Evolutionary conservation across 1,140 invertebrate genomes (phyloP), one percentile per base, ranked within the genome.

Genomic region (Cheumatopsyche charites): DNA sequence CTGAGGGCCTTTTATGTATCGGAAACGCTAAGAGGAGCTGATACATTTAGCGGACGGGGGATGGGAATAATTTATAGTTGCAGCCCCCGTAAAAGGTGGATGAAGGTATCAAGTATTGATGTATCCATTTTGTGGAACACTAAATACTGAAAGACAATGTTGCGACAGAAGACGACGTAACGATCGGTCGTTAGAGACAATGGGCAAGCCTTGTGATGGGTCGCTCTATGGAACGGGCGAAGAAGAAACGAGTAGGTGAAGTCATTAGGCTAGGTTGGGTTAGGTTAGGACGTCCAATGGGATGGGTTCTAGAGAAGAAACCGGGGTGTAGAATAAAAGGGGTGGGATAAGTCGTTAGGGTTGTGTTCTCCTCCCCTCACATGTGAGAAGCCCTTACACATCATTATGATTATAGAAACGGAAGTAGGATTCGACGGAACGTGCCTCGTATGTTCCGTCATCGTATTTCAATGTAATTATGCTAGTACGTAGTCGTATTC

Each of bases 111-210:
- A 58, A 68, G 23, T 68, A 68, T 68, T 68, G 66, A 68, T 68
- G 66, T 29, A 43, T 42, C 41, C 41, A 66, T 68, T 68, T 68
- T 49, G 49, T 43, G 13, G 21, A 47, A 23, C 36, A 66, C 63
- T 55, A 68, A 68, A 68, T 68, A 55, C 47, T 55, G 47, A 45
- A 58, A 68, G 66, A 68, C 66, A 68, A 55, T 68, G 49, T 68
- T 68, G 66, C 66, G 47, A 58, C 66, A 68, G 66, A 52, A 55
- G 66, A 68, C 47, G 47, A 68, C 66, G 17, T 68, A 68, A 68
- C 66, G 66, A 68, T 55, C 47, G 66, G 66, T 68, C 66, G 66
- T 68, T 68, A 68, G 66, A 68, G 47, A 55, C 66, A 68, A 68
- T 55, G 66, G 66, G 65, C 42, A 52, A 41, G 36, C 66, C 55